These are phyloP conservation scores for Parnassius glacialis DNA, from an alignment of 2,888 invertebrate species.

Conservation along the genomic window DNA sequence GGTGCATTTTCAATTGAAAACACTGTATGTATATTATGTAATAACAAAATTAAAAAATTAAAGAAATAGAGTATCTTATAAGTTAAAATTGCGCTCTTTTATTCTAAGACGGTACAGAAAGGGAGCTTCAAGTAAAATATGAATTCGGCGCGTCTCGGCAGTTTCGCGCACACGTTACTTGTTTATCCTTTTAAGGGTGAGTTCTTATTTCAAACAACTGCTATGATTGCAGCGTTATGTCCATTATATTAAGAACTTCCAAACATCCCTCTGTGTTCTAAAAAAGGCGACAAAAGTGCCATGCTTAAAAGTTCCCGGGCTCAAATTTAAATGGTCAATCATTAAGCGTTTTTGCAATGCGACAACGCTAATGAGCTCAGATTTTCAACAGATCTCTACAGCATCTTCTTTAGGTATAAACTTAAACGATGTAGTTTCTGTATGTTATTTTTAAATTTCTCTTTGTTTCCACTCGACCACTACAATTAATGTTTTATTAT, in stretches of 20 bases:
- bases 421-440: too few relatives aligned
- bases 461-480: too few relatives aligned
- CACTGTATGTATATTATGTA: too few relatives aligned
- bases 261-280: conserved; percentile 33
- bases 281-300: conserved; percentile 27
- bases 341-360: conserved; percentile 56
- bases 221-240: conserved; percentile 74
- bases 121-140: conserved; percentile 71
- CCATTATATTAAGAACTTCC: conserved; percentile 45
- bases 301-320: conserved; percentile 38
- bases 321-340: conserved; percentile 47
- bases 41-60: background rate
- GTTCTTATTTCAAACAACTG: conserved; percentile 76
- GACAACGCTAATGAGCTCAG: background rate
- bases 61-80: conserved; percentile 17
- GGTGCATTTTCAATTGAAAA: too few relatives aligned
- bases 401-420: too few relatives aligned
- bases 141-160: conserved; percentile 72
- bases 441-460: too few relatives aligned
- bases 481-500: too few relatives aligned
- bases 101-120: conserved; percentile 47
- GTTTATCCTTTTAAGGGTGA: conserved; percentile 78
- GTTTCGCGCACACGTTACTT: conserved; percentile 78
- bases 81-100: conserved; percentile 37
- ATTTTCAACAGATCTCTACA: background rate